Conservation (phyloP, 2,797 vertebrate species). For the Amphiprion clarkii region DNA sequence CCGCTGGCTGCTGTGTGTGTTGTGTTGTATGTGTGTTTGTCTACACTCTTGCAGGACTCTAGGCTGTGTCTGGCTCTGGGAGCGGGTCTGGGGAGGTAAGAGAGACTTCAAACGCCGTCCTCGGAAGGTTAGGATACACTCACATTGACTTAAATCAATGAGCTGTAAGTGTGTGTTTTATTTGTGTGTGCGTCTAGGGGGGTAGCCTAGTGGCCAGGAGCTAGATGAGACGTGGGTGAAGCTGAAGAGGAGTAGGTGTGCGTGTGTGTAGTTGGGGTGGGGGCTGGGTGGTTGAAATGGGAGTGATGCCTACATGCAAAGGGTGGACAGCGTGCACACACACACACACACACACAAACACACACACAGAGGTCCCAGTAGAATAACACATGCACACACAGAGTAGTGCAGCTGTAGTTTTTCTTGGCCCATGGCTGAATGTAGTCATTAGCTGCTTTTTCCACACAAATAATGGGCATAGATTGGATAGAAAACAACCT, state of each 20-base stretch:
- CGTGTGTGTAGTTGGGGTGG: slow-evolving; percentile 39
- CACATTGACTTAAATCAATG: slow-evolving; percentile 84
- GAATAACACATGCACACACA: slow-evolving; percentile 35
- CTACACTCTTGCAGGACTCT: slow-evolving; percentile 74
- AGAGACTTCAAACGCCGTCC: slow-evolving; percentile 82
- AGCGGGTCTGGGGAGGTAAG: slow-evolving; percentile 78
- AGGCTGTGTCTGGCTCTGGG: slow-evolving; percentile 83
- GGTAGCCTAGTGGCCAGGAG: slow-evolving; percentile 73
- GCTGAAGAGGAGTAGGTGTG: slow-evolving; percentile 55
- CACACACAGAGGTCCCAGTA: slow-evolving; percentile 44
- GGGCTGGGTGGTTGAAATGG: slow-evolving; percentile 46
- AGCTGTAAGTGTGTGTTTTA: slow-evolving; percentile 78
- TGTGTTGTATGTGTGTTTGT: slow-evolving; percentile 44
- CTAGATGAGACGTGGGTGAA: slow-evolving; percentile 62
- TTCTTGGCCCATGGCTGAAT: slow-evolving; percentile 73
- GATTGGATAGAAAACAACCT: slow-evolving; percentile 58
- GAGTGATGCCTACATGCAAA: slow-evolving; percentile 69
- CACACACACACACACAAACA: slow-evolving; percentile 8
- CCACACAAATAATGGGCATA: slow-evolving; percentile 61
- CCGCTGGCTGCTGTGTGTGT: slow-evolving; percentile 60
- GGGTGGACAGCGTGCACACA: slow-evolving; percentile 38
- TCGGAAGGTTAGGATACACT: slow-evolving; percentile 82
- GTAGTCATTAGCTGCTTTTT: slow-evolving; percentile 67
- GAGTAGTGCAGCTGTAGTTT: slow-evolving; percentile 57
- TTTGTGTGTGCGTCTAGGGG: slow-evolving; percentile 70